Evolutionary conservation across 2,888 invertebrate genomes (phyloP), one percentile per base, ranked within the genome.

Genomic region (Drosophila ezoana): DNA sequence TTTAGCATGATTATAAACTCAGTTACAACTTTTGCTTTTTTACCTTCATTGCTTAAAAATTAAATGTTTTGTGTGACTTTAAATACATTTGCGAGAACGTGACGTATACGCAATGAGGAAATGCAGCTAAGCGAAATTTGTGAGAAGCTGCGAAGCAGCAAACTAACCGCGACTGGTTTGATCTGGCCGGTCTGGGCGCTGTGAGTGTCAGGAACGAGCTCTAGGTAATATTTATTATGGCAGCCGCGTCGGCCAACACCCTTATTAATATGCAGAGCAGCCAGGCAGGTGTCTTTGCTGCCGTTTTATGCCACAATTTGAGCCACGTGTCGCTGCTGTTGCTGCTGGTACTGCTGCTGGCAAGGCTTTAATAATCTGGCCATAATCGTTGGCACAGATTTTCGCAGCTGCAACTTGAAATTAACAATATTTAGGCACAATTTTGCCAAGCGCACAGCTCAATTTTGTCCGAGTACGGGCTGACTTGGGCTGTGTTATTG

Each of bases 281-380:
- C 49, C 66, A 64, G 66, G 54, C 84, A 87, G 83, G 83, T 83
- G 89, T 83, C 85, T 87, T 63, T 83, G 74, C 83, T 72, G 70
- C 72, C 81, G 75, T 89, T 83, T 89, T 71, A 80, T 89, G 87
- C 84, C 87, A 83, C 89, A 72, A 88, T 88, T 88, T 86, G 65
- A 65, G 71, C 66, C 81, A 77, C 81, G 81, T 76, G 79, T 61
- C 41, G 32, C 47, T 41, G 18, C 23, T 56, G 32, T 43, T 38
- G 20, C 16, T 56, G 23, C 49, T 43, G 13, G 14, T 57, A 35
- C 53, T 53, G 57, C 44, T 41, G 23, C 60, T 74, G 79, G 74
- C 64, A 74, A 37, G 70, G 53, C 65, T 74, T 70, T 74, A 76
- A 76, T 79, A 76, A 66, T 74, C 62, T 56, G 61, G 16, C 45